Conservation (phyloP, 2,888 invertebrate genomes). For the Agapostemon virescens region DNA sequence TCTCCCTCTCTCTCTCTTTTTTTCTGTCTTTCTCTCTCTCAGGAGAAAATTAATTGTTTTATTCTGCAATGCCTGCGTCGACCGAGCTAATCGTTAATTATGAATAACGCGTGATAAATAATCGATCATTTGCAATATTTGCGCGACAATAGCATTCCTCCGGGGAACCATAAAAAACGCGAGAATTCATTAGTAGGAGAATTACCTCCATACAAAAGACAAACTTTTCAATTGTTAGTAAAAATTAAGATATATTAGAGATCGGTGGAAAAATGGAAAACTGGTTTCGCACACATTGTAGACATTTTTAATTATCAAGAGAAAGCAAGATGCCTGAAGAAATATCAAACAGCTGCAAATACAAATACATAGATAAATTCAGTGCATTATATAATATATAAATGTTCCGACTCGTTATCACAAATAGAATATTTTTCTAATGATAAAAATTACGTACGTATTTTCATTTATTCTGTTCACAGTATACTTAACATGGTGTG, state of each 20-base stretch:
- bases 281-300: not conserved
- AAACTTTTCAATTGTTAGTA: not conserved
- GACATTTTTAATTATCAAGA: not conserved
- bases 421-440: not conserved
- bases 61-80: conserved; percentile 28
- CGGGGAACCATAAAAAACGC: not conserved
- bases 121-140: not conserved
- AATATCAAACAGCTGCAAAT: not conserved
- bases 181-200: not conserved
- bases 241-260: not conserved
- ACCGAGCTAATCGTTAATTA: conserved; percentile 30
- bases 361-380: not conserved
- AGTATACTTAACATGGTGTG: too few species aligned
- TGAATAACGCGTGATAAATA: conserved; percentile 25
- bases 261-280: not conserved
- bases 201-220: not conserved
- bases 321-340: not conserved
- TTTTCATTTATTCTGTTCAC: too few species aligned
- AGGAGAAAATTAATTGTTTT: conserved; percentile 48
- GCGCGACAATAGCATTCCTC: not conserved
- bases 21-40: not conserved
- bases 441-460: not conserved
- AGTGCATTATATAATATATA: not conserved
- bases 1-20: not conserved
- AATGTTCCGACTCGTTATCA: not conserved